These are phyloP conservation scores for Lasioglossum calceatum DNA, from an alignment of 2,888 invertebrate genomes.

Conservation along the genomic window DNA sequence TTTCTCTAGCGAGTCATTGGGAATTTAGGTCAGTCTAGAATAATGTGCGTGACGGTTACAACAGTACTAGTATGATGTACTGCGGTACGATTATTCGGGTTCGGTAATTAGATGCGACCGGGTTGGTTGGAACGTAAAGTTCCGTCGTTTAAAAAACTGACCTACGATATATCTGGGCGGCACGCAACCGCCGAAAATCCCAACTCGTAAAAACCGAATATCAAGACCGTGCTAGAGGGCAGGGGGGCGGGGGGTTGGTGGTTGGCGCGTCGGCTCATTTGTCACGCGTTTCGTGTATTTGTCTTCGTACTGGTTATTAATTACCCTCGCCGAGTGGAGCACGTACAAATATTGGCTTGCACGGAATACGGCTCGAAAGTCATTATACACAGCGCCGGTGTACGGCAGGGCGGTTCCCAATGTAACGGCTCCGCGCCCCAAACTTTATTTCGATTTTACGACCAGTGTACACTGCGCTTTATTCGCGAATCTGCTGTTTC, in stretches of 20 bases:
- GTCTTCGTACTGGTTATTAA: conserved; percentile 54
- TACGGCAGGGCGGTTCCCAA: background rate
- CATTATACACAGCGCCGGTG: conserved; percentile 21
- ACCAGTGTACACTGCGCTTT: background rate
- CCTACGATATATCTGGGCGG: background rate
- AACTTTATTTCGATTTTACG: conserved; percentile 3
- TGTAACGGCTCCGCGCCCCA: background rate
- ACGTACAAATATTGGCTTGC: conserved; percentile 53
- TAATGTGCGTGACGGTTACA: background rate
- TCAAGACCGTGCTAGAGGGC: conserved; percentile 9
- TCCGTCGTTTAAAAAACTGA: background rate
- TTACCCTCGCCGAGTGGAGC: conserved; percentile 39
- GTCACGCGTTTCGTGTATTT: conserved; percentile 45
- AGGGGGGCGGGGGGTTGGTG: background rate
- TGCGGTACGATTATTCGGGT: background rate
- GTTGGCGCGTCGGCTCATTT: conserved; percentile 41
- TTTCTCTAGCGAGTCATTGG: background rate
- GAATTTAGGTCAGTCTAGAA: background rate
- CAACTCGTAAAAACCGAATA: conserved; percentile 29
- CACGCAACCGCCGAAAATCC: conserved; percentile 31
- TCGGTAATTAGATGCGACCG: background rate
- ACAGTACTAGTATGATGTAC: background rate
- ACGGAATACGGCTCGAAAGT: conserved; percentile 42
- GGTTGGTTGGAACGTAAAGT: background rate
- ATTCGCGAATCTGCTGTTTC: background rate